Evolutionary conservation across 1,140 invertebrate genomes (phyloP).

Genomic region (Oryzaephilus surinamensis): DNA sequence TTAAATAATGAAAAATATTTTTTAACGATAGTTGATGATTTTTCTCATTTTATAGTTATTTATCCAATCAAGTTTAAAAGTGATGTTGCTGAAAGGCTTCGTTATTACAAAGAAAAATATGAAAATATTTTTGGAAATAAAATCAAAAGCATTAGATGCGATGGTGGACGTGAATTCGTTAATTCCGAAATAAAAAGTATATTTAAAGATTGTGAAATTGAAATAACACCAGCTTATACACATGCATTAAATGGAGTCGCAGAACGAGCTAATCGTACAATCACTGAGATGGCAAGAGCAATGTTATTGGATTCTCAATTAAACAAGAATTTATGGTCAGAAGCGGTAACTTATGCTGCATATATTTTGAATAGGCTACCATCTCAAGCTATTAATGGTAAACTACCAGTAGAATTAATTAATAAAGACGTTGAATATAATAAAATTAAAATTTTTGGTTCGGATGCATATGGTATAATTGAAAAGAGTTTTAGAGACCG

Average conservation of each 20-base stretch:
- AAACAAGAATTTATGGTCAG: no score
- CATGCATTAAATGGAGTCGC: conserved; percentile 11
- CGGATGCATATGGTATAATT: no score
- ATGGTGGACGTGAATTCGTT: background rate
- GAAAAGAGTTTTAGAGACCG: no score
- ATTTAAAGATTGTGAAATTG: background rate
- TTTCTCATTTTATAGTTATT: background rate
- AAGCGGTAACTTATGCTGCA: no score
- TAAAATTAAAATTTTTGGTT: no score
- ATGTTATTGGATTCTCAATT: background rate
- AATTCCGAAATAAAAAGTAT: background rate
- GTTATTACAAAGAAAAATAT: background rate
- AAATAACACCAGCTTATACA: conserved; percentile 8
- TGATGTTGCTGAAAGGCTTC: background rate
- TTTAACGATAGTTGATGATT: background rate
- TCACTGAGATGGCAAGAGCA: background rate
- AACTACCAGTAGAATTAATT: no score
- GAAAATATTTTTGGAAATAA: background rate
- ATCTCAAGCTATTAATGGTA: no score
- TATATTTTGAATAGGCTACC: no score
- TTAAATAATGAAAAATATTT: background rate
- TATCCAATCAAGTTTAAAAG: background rate
- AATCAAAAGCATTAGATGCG: background rate
- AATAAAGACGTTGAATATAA: no score
- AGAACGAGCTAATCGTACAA: background rate